Percentiles rank a stretch among this genome's conserved stretches.
Evolutionary conservation across 2,113 vertebrate species (phyloP).

Genomic region (Anhinga rufa): DNA sequence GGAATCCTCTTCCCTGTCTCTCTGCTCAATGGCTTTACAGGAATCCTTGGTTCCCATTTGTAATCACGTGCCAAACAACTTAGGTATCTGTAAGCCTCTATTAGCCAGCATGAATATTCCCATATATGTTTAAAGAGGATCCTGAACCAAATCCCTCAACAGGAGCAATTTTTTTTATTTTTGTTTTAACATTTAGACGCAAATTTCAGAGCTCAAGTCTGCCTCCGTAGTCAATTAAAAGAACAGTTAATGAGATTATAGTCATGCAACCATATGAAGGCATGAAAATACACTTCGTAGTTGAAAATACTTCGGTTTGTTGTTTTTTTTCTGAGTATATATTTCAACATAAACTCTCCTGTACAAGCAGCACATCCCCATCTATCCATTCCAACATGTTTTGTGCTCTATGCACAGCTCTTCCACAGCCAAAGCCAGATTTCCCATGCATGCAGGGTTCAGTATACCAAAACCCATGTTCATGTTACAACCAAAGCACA

Average conservation of each 20-base stretch:
- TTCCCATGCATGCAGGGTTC: background rate
- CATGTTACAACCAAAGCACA: background rate
- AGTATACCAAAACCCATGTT: background rate
- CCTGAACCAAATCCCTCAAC: background rate
- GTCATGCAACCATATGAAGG: background rate
- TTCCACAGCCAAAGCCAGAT: background rate
- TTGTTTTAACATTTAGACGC: background rate
- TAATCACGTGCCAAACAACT: background rate
- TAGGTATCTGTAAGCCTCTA: background rate
- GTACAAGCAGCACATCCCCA: background rate
- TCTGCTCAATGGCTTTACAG: background rate
- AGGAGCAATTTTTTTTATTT: background rate
- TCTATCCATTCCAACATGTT: background rate
- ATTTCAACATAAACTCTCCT: background rate
- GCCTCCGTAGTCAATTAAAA: background rate
- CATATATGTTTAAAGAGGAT: background rate
- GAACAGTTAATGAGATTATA: background rate
- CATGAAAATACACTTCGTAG: background rate
- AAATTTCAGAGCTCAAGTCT: background rate
- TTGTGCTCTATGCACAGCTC: background rate
- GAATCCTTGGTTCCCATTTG: background rate
- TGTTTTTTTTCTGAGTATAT: background rate
- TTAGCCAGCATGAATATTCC: background rate
- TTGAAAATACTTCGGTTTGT: background rate
- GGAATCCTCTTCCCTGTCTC: background rate